phyloP scores from a whole-genome alignment of 2,113 vertebrate species.

The Numenius arquata region DNA sequence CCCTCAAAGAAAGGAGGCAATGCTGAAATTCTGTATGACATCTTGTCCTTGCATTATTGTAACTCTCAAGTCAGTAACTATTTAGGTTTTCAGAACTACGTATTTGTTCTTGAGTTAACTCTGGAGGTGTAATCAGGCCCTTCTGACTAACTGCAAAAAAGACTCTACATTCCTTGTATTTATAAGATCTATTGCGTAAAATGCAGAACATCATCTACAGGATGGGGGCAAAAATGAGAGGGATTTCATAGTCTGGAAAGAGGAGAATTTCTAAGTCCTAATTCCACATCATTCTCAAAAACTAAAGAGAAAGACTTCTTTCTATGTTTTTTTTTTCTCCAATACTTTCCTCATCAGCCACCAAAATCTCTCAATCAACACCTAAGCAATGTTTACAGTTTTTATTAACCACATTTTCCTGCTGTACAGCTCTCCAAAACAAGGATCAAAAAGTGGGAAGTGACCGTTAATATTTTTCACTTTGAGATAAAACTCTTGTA shows the following conservation, averaged over 20 bases:
- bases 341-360: background rate
- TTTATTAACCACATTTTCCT: background rate
- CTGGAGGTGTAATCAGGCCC: background rate
- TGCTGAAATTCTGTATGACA: background rate
- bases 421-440: background rate
- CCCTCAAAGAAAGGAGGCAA: background rate
- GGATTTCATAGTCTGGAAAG: background rate
- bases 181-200: background rate
- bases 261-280: background rate
- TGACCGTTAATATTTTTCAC: background rate
- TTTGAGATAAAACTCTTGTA: background rate
- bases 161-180: background rate
- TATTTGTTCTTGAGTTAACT: background rate
- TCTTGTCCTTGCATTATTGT: background rate
- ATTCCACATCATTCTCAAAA: background rate
- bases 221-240: background rate
- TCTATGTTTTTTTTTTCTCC: background rate
- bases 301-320: background rate
- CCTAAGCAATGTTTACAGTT: background rate
- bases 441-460: background rate
- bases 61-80: background rate
- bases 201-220: background rate
- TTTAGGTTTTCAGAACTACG: background rate
- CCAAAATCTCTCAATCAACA: background rate
- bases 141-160: background rate